These are phyloP conservation scores for Acrobasis consociella DNA, from an alignment of 2,888 invertebrate genomes.

Conservation along the genomic window DNA sequence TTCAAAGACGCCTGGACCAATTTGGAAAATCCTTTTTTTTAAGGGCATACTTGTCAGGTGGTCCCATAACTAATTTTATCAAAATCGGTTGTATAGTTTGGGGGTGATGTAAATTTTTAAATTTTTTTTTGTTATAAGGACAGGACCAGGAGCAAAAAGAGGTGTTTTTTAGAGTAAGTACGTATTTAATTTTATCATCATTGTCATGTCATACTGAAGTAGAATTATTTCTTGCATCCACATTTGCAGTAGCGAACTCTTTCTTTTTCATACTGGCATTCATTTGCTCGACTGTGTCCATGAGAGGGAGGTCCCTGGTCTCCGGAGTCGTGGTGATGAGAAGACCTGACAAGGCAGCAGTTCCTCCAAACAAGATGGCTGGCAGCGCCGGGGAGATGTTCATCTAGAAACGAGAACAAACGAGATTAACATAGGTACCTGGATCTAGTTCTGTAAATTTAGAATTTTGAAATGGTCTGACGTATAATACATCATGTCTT, in stretches of 20 bases:
- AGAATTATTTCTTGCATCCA: conserved; percentile 4
- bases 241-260: neutral
- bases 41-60: no score
- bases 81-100: no score
- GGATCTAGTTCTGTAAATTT: no score
- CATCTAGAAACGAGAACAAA: conserved; percentile 52
- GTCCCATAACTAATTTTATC: no score
- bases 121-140: no score
- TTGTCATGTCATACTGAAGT: neutral
- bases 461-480: no score
- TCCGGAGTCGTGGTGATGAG: conserved; percentile 61
- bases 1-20: no score
- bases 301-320: conserved; percentile 60
- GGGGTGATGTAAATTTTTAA: no score
- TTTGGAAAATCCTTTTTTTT: no score
- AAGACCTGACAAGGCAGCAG: conserved; percentile 55
- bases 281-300: conserved; percentile 63
- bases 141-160: no score
- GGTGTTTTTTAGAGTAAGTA: neutral
- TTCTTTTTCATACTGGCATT: conserved; percentile 39
- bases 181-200: neutral
- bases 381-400: conserved; percentile 63
- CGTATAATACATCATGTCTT: no score
- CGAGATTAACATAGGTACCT: no score
- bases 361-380: conserved; percentile 63